A percentile compares a stretch with the other conserved stretches of the same genome.
These are phyloP conservation scores for Melolontha melolontha DNA, from an alignment of 2,888 invertebrate genomes.

Conservation along the genomic window DNA sequence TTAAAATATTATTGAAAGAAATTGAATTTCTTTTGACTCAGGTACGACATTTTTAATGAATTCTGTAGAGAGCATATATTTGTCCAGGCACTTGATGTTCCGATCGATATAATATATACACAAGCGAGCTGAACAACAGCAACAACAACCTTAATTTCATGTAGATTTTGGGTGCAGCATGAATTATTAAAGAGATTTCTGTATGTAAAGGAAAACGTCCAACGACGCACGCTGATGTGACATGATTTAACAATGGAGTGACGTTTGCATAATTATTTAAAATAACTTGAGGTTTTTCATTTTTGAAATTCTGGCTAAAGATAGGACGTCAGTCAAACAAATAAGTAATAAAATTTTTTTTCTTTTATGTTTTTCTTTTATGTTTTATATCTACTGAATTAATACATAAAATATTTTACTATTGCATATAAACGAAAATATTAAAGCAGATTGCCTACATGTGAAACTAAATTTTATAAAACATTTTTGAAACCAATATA, in stretches of 20 bases:
- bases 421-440: neutral
- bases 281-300: constrained; percentile 21
- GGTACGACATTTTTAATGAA: constrained; percentile 6
- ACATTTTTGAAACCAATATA: too few relatives aligned
- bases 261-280: constrained; percentile 38
- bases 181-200: constrained; percentile 38
- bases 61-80: constrained; percentile 2
- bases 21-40: neutral
- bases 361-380: constrained; percentile 18
- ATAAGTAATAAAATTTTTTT: constrained; percentile 10
- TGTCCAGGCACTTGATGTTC: constrained; percentile 25
- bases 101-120: constrained; percentile 33
- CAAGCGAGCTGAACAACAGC: constrained; percentile 29
- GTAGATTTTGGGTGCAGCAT: constrained; percentile 40
- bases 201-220: constrained; percentile 29
- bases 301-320: constrained; percentile 21
- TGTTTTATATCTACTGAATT: neutral
- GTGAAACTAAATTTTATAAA: too few relatives aligned
- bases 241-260: constrained; percentile 37
- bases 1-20: too few relatives aligned
- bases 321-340: constrained; percentile 5
- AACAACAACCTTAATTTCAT: constrained; percentile 40
- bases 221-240: constrained; percentile 31
- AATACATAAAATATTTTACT: neutral
- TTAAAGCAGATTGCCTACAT: too few relatives aligned